Base-by-base conservation (phyloP, 2,113 vertebrate species). In the Labeo rohita region DNA sequence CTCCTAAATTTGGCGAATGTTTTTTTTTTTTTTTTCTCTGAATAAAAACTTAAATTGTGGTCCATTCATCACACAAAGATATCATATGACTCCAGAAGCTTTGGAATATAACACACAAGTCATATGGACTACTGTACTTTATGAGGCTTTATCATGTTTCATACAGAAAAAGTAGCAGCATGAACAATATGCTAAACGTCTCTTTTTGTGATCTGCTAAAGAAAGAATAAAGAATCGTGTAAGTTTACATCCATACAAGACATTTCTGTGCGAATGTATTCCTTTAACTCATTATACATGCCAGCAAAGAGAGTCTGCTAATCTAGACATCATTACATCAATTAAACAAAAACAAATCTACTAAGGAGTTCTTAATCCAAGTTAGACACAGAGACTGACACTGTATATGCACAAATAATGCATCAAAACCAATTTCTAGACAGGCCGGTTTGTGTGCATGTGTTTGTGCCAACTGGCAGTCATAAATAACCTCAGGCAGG, bases 401-500 rank as follows among this genome's bases (percentile, higher is more conserved):
- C 47, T 54, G 74, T 54, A 54, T 36, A 21, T 16, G 12, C 15
- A 18, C 63, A 70, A 39, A 70, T 36, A 68, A 65, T 81, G 61
- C 61, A 50, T 66, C 79, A 81, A 81, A 50, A 18, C 79, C 59
- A 65, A 66, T 82, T 36, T 66, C 47, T 50, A 49, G 63, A 82
- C 28, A 66, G 23, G 23, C 9, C 47, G 11, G 45, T 34, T 82
- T 68, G 49, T 72, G 23, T 72, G 65, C 80, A 21, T 56, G 36
- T 82, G 39, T 45, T 23, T 72, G 63, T 82, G 45, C 81, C 66
- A 83, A 73, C 50, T 83, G 65, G 65, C 66, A 83, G 81, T 15
- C 66, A 66, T 68, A 52, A 83, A 83, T 83, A 83, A 73, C 81
- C 81, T 72, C 21, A 83, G 81, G 66, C 81, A 23, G 16, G 28